Evolutionary conservation across 92 coral and sea anemone genomes (phyloP).

Genomic region (Parazoanthus swiftii): DNA sequence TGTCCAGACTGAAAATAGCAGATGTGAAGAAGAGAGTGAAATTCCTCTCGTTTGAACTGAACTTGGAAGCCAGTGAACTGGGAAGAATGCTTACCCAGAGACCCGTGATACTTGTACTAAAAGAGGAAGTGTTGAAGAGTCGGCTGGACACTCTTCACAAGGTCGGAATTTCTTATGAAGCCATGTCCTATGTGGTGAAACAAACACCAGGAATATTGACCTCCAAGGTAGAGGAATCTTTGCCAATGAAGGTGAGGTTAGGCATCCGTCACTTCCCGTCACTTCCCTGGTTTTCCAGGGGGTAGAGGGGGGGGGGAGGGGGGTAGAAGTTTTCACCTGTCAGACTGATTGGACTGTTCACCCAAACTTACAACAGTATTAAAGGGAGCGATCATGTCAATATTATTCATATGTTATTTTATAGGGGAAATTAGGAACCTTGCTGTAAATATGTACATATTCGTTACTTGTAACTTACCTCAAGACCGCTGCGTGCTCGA

Average conservation of each 20-base stretch:
- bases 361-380: not conserved
- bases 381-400: not conserved
- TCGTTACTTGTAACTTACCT: no score
- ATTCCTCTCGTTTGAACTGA: conserved; percentile 27
- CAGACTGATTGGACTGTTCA: no score
- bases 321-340: no score
- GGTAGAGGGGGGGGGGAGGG: no score
- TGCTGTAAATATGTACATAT: no score
- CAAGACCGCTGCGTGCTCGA: no score
- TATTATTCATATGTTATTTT: no score
- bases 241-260: conserved; percentile 70
- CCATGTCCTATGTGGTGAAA: conserved; percentile 65
- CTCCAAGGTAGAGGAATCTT: conserved; percentile 63
- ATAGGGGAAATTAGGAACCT: no score
- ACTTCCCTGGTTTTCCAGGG: not conserved
- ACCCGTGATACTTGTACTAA: conserved; percentile 71
- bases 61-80: conserved; percentile 44
- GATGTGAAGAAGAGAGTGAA: conserved; percentile 24
- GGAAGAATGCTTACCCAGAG: conserved; percentile 65
- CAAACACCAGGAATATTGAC: conserved; percentile 89
- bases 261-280: no score
- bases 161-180: conserved; percentile 70
- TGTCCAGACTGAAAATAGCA: conserved; percentile 10
- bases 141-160: conserved; percentile 65
- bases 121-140: conserved; percentile 55